Base-by-base conservation (phyloP, 2,888 invertebrate species). In the Eucera pruinosa region DNA sequence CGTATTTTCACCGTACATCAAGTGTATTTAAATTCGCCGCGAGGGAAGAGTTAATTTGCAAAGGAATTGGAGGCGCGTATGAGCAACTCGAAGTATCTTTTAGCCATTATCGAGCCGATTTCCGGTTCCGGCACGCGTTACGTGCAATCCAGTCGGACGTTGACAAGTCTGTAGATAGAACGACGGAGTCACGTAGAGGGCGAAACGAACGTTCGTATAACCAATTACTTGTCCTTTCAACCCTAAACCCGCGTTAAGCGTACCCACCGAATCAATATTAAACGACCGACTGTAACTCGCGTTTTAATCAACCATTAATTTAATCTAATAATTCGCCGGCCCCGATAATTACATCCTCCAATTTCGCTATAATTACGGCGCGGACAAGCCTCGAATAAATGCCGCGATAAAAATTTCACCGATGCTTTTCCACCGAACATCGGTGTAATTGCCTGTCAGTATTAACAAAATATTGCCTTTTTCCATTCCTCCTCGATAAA, bases 211-310 rank as follows among this genome's bases (percentile, higher is more conserved):
- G 68, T 67, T 65, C 79, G 68, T 78, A 65, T 27, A n/a, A 72
- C 78, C 79, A 79, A 79, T 79, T 78, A 61, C 79, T 79, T 72
- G 78, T 65, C 78, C 78, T 78, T 79, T 79, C 79, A 41, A 43
- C 39, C 71, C 78, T 68, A 61, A 79, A 79, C 68, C 33, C 61
- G 52, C 33, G 78, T 72, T 58, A 55, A 71, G 43, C 67, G 78
- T 54, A 47, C 60, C 72, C 25, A n/a, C 68, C 58, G 60, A 68
- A 79, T 79, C 72, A 78, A 72, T 79, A 77, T 78, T 67, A 72
- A 66, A 61, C 68, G 72, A 25, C 60, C 55, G 72, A 9, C 58
- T 23, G 54, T 60, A 62, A 64, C 61, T 67, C 55, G 55, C 39
- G 78, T 55, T 72, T 70, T 72, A 79, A 78, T 79, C 67, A 78